Evolutionary conservation across 2,797 vertebrate genomes (phyloP).

Genomic region (Coranthus polyacanthus): DNA sequence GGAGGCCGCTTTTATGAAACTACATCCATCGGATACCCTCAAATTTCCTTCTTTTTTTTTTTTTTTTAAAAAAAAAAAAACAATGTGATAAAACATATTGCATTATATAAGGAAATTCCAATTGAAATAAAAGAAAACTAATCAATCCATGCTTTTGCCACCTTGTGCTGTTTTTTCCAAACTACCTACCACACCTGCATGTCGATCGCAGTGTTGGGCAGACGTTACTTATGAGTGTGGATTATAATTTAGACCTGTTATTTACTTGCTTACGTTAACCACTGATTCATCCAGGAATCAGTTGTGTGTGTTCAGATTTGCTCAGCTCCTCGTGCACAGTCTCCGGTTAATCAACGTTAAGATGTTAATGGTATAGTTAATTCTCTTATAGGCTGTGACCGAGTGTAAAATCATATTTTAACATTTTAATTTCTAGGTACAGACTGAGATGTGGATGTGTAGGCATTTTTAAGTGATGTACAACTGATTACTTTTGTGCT

Average conservation of each 20-base stretch:
- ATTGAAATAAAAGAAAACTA: slow-evolving; percentile 77
- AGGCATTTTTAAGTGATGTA: too few species aligned
- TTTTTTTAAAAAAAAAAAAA: too few species aligned
- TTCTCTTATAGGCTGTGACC: too few species aligned
- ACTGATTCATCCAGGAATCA: too few species aligned
- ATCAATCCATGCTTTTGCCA: slow-evolving; percentile 56
- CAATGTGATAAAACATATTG: slow-evolving; percentile 62
- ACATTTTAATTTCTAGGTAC: too few species aligned
- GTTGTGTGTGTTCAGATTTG: too few species aligned
- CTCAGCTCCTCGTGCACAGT: too few species aligned
- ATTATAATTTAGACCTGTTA: background rate
- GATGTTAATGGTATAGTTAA: too few species aligned
- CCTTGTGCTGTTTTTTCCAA: slow-evolving; percentile 65
- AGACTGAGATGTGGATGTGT: too few species aligned
- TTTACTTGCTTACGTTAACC: background rate
- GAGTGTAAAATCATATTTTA: too few species aligned
- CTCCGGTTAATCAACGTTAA: too few species aligned
- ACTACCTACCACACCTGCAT: slow-evolving; percentile 18
- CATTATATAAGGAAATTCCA: slow-evolving; percentile 55
- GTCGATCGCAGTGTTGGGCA: background rate
- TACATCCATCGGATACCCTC: slow-evolving; percentile 1
- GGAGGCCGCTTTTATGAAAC: slow-evolving; percentile 14
- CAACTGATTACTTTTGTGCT: too few species aligned
- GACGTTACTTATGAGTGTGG: background rate
- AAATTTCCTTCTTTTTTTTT: slow-evolving; percentile 50